Percentiles rank a stretch among this genome's conserved stretches.
Evolutionary conservation across 2,113 vertebrate species (phyloP).

Genomic region (Pithys albifrons): DNA sequence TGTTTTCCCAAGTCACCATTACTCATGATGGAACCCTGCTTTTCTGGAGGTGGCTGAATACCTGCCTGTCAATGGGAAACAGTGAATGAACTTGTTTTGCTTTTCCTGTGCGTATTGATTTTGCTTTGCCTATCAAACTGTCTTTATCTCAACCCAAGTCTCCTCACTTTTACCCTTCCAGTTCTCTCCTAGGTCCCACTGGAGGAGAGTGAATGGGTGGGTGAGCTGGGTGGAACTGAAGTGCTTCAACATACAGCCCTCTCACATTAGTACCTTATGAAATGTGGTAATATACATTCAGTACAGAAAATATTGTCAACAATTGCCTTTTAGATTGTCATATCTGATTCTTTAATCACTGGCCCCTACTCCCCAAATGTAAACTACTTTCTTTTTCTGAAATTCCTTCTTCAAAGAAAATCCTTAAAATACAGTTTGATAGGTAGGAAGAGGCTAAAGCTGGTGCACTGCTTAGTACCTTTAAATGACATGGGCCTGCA

Average conservation of each 20-base stretch:
- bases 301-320: background rate
- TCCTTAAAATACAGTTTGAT: background rate
- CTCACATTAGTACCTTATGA: background rate
- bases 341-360: background rate
- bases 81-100: background rate
- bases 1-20: background rate
- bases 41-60: background rate
- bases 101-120: accelerated
- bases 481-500: background rate
- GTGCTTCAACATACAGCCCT: background rate
- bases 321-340: background rate
- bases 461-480: background rate
- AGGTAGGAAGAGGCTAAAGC: background rate
- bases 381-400: background rate
- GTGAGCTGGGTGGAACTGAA: background rate
- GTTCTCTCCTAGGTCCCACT: accelerated
- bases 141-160: background rate
- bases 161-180: background rate
- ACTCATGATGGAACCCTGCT: accelerated
- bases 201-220: accelerated
- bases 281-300: background rate
- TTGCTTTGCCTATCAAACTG: background rate
- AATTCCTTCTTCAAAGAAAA: background rate
- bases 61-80: background rate
- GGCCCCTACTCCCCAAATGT: background rate